Percentiles rank a stretch among this genome's conserved stretches.
Conservation (phyloP, 2,797 vertebrate species). For the Gobionotothen gibberifrons region DNA sequence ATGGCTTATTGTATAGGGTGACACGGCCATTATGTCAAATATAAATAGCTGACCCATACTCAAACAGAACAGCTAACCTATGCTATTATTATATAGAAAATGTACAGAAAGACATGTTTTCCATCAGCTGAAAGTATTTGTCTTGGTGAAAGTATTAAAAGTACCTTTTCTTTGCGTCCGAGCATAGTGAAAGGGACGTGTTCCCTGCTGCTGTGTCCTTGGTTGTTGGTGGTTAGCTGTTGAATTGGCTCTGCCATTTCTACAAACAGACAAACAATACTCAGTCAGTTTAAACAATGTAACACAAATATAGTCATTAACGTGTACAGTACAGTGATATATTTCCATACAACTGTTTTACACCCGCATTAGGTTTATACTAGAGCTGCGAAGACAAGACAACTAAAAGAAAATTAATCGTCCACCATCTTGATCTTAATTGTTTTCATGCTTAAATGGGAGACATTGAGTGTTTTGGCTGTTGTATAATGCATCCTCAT, state of each 20-base stretch:
- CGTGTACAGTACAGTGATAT: neutral
- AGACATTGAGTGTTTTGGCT: too few relatives aligned
- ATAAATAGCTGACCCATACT: conserved; percentile 45
- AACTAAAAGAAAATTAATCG: too few relatives aligned
- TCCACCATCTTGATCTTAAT: too few relatives aligned
- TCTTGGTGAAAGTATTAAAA: neutral
- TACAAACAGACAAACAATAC: conserved; percentile 66
- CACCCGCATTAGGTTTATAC: neutral
- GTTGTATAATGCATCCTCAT: conserved; percentile 1
- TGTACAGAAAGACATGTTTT: neutral
- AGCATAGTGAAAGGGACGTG: conserved; percentile 85
- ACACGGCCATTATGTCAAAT: conserved; percentile 41
- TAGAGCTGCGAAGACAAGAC: too few relatives aligned
- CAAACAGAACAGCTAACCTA: neutral
- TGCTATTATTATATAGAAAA: conserved; percentile 19
- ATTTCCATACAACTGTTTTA: neutral
- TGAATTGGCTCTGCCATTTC: conserved; percentile 93
- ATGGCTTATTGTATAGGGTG: conserved; percentile 54
- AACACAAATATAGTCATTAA: neutral
- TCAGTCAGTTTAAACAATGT: conserved; percentile 14
- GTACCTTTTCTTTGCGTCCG: conserved; percentile 88
- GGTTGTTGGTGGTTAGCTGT: conserved; percentile 88
- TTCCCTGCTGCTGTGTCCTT: conserved; percentile 83
- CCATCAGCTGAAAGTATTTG: too few relatives aligned
- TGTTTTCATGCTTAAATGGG: too few relatives aligned